Percentiles rank a stretch among this genome's conserved stretches.
Evolutionary conservation across 2,113 vertebrate genomes (phyloP).

Genomic region (Triplophysa dalaica): DNA sequence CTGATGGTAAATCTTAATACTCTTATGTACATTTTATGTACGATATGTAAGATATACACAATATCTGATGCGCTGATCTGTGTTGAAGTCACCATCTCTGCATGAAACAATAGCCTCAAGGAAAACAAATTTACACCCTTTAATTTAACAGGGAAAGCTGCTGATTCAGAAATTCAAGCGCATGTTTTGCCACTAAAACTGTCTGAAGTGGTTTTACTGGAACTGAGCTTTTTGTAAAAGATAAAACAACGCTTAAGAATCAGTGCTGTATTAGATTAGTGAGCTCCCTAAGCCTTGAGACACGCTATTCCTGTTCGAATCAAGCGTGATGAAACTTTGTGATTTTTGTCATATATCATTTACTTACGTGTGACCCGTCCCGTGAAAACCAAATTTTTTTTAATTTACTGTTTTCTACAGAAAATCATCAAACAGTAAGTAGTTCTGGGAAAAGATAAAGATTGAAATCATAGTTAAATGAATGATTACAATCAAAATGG

Average conservation of each 20-base stretch:
- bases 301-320: background rate
- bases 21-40: too few relatives aligned
- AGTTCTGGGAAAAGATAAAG: too few relatives aligned
- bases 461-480: too few relatives aligned
- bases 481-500: too few relatives aligned
- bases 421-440: too few relatives aligned
- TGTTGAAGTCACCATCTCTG: background rate
- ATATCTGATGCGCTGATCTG: background rate
- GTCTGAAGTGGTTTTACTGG: background rate
- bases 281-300: background rate
- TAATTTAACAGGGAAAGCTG: background rate
- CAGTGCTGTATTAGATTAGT: background rate
- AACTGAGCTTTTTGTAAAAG: background rate
- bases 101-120: background rate
- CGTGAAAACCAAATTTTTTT: too few relatives aligned
- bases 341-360: too few relatives aligned
- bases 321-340: background rate
- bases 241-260: background rate
- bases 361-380: too few relatives aligned
- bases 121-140: background rate
- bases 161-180: background rate
- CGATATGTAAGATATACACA: too few relatives aligned
- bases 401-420: too few relatives aligned
- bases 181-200: background rate
- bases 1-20: too few relatives aligned